Base-by-base conservation (phyloP, 2,888 invertebrate species). In the Mellilla xanthometata region DNA sequence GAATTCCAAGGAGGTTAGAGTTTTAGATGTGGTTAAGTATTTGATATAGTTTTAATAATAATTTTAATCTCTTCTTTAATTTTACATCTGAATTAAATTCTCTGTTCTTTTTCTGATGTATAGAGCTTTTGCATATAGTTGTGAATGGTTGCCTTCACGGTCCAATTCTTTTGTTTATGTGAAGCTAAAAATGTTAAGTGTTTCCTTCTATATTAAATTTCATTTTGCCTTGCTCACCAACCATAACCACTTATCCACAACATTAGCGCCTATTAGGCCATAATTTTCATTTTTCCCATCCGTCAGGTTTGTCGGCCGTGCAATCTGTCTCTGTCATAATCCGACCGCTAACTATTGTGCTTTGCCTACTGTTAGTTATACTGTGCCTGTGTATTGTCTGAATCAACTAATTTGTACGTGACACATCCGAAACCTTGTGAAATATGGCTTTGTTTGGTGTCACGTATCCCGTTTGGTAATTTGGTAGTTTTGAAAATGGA, bases 381-480 rank as follows among this genome's bases (percentile, higher is more conserved):
- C 35, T 27, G 35, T 35, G 50, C 59, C n/a, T n/a, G n/a, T n/a
- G n/a, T 59, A 53, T 61, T 62, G 62, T 61, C 58, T 65, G 58
- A 63, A 62, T 57, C 56, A 49, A 19, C 15, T 55, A 65, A 69
- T 68, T 68, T 64, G 60, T 60, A 65, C 61, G 67, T 68, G 71
- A 62, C 69, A 62, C 62, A 71, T 69, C 68, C 67, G 56, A 69
- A 68, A 68, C 59, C 55, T 68, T 69, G 64, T 59, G 58, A 57
- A 50, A 58, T 42, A 12, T 34, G 39, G 23, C 46, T 54, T 60
- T 56, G 51, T 54, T 59, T 27, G 15, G 10, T 12, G 22, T 29
- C 22, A 29, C 33, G 22, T 23, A 13, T 29, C 28, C 34, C 22
- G 41, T 28, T 29, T n/a, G 26, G 28, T 56, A 26, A 26, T 26